Evolutionary conservation across 2,888 invertebrate genomes (phyloP).

Genomic region (Mantis religiosa): DNA sequence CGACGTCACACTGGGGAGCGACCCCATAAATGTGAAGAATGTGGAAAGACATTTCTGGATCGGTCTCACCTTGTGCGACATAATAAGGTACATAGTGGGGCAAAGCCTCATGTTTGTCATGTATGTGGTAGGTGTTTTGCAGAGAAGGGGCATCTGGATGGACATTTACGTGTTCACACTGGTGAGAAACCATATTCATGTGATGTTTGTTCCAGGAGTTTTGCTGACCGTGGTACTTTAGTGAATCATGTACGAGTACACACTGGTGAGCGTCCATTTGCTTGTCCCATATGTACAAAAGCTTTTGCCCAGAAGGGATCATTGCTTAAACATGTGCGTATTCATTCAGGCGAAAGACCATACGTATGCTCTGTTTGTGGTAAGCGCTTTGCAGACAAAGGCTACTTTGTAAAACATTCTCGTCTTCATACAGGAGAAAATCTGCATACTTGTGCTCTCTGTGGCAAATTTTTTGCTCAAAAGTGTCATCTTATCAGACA

Average conservation of each 20-base stretch:
- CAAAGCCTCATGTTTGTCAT: constrained; percentile 22
- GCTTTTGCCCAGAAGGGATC: constrained; percentile 39
- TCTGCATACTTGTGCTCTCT: constrained; percentile 35
- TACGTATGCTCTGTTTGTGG: constrained; percentile 46
- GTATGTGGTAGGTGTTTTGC: constrained; percentile 20
- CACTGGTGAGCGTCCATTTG: constrained; percentile 35
- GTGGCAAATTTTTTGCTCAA: constrained; percentile 29
- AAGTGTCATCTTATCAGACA: constrained; percentile 24
- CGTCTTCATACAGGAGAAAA: constrained; percentile 48
- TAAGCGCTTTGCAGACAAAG: constrained; percentile 37
- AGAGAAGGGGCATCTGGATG: constrained; percentile 22
- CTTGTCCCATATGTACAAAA: constrained; percentile 35
- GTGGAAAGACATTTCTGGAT: constrained; percentile 22
- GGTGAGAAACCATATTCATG: constrained; percentile 46
- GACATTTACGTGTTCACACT: constrained; percentile 32
- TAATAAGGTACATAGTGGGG: constrained; percentile 23
- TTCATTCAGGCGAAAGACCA: constrained; percentile 47
- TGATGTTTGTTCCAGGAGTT: constrained; percentile 42
- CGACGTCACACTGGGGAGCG: constrained; percentile 22
- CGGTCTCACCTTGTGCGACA: constrained; percentile 22
- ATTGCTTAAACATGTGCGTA: constrained; percentile 46
- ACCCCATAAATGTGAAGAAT: constrained; percentile 18
- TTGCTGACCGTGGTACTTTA: constrained; percentile 47
- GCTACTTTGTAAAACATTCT: constrained; percentile 41
- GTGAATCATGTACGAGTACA: constrained; percentile 36